Evolutionary conservation across 2,113 vertebrate species (phyloP).

Genomic region (Coregonus clupeaformis): DNA sequence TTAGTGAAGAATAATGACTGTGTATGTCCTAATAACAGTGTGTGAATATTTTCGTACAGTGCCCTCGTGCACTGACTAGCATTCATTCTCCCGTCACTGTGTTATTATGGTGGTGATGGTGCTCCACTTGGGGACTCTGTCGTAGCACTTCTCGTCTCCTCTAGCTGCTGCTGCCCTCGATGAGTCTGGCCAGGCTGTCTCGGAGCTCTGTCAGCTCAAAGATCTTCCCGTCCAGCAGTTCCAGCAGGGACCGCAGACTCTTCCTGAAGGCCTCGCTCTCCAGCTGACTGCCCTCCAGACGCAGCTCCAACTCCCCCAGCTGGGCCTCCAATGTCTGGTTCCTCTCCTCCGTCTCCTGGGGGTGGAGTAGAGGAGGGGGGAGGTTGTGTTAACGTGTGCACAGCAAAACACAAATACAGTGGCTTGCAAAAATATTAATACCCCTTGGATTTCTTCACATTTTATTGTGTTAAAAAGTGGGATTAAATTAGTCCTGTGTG

Average conservation of each 20-base stretch:
- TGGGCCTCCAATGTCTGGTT: constrained; percentile 89
- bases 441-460: too few relatives aligned
- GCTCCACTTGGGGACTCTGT: constrained; percentile 9
- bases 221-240: constrained; percentile 96
- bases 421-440: too few relatives aligned
- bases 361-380: constrained; percentile 54
- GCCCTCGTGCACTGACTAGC: too few relatives aligned
- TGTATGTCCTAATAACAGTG: background rate
- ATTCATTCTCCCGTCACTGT: background rate
- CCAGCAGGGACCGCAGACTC: constrained; percentile 93
- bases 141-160: constrained; percentile 28
- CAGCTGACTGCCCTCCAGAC: constrained; percentile 88
- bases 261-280: constrained; percentile 88
- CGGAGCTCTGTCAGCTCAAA: constrained; percentile 94
- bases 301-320: constrained; percentile 88
- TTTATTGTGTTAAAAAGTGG: too few relatives aligned
- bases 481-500: too few relatives aligned
- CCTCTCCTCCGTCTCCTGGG: constrained; percentile 81
- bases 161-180: constrained; percentile 77
- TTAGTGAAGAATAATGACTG: background rate
- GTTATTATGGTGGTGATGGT: background rate
- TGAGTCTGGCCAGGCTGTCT: constrained; percentile 89
- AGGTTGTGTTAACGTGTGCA: background rate
- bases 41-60: background rate
- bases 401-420: background rate